These are phyloP conservation scores for Gavialis gangeticus DNA, from an alignment of 2,113 vertebrate species.

Conservation along the genomic window DNA sequence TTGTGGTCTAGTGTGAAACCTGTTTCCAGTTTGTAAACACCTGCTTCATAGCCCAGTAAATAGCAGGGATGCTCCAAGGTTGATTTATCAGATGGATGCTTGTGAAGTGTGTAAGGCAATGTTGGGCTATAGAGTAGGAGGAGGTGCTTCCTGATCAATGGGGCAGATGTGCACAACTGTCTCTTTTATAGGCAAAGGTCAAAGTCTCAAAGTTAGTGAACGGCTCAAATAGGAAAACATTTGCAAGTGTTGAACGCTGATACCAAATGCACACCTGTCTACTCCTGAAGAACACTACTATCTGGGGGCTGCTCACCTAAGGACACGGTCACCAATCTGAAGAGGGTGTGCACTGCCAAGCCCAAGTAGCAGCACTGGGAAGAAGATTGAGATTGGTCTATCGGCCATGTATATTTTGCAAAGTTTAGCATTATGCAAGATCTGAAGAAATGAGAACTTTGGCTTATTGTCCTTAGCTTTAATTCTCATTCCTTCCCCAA, in stretches of 20 bases:
- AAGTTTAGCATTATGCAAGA: neutral
- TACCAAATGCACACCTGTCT: neutral
- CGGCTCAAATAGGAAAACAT: fast-evolving
- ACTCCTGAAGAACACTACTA: neutral
- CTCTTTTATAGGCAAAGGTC: fast-evolving
- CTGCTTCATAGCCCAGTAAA: fast-evolving
- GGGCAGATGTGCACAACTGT: fast-evolving
- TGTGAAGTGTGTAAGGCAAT: fast-evolving
- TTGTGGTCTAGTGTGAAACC: neutral
- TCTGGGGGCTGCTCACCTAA: too few species aligned
- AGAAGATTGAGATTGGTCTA: neutral
- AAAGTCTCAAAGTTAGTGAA: fast-evolving
- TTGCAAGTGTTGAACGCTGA: fast-evolving
- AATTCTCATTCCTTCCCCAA: neutral
- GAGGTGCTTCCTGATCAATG: neutral
- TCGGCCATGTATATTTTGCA: neutral
- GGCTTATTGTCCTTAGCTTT: neutral
- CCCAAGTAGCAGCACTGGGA: neutral
- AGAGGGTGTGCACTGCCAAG: too few species aligned
- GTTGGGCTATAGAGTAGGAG: neutral
- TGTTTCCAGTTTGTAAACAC: fast-evolving
- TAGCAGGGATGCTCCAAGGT: neutral
- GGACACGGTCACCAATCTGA: too few species aligned
- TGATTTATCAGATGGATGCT: neutral
- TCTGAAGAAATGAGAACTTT: neutral